Evolutionary conservation across 1,140 invertebrate species (phyloP).

Genomic region (Aricia agestis): DNA sequence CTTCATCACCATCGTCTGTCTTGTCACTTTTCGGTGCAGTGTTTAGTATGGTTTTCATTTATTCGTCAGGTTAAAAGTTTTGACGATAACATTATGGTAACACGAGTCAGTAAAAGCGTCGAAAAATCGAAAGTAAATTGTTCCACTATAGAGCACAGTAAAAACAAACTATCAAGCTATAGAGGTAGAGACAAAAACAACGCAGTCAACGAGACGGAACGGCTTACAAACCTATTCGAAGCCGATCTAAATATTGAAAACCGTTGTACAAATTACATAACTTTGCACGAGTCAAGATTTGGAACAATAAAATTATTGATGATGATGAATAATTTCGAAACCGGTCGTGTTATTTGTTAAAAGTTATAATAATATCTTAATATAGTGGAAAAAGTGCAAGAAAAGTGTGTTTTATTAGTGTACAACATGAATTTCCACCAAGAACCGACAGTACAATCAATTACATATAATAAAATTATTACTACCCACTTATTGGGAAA

Average conservation of each 20-base stretch:
- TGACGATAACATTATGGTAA: background rate
- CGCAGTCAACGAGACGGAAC: background rate
- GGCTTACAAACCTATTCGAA: background rate
- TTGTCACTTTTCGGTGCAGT: no score
- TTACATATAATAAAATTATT: background rate
- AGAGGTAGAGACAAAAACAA: background rate
- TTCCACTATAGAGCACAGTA: constrained; percentile 5
- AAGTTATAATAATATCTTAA: no score
- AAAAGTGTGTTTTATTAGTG: no score
- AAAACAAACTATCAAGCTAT: constrained; percentile 8
- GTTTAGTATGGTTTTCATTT: no score
- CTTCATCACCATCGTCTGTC: no score
- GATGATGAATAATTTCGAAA: no score
- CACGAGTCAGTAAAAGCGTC: constrained; percentile 2
- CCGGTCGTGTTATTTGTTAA: no score
- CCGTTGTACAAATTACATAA: background rate
- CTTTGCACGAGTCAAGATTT: background rate
- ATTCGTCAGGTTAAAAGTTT: background rate
- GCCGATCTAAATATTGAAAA: background rate
- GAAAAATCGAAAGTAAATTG: constrained; percentile 12
- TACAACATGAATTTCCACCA: no score
- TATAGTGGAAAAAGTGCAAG: no score
- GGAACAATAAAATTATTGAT: background rate
- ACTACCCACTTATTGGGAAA: no score
- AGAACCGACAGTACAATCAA: no score